These are phyloP conservation scores for Scotopteryx bipunctaria DNA, from an alignment of 2,888 invertebrate genomes.

Conservation along the genomic window DNA sequence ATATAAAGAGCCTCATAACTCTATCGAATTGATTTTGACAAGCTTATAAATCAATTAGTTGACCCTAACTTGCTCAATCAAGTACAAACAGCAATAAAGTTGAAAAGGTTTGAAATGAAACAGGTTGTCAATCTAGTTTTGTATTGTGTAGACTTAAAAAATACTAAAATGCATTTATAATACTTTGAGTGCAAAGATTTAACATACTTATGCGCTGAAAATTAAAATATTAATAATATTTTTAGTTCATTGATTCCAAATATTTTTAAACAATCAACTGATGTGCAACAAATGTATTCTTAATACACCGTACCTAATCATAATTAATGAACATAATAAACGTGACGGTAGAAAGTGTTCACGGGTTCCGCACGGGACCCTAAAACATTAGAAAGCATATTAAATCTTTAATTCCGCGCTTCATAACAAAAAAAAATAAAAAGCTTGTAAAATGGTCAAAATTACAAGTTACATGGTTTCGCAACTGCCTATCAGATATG, in stretches of 20 bases:
- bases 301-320: slow-evolving; percentile 15
- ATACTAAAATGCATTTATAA: too few species aligned
- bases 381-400: slow-evolving; percentile 62
- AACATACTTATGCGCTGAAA: too few species aligned
- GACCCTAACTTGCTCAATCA: slow-evolving; percentile 26
- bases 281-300: slow-evolving; percentile 3
- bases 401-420: slow-evolving; percentile 61
- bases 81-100: slow-evolving; percentile 16
- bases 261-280: not conserved
- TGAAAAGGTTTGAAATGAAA: not conserved
- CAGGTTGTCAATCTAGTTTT: too few species aligned
- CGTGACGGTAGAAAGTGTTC: slow-evolving; percentile 22
- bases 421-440: slow-evolving; percentile 44
- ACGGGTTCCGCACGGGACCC: slow-evolving; percentile 34
- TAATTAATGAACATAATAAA: slow-evolving; percentile 6
- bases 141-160: too few species aligned
- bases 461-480: slow-evolving; percentile 55
- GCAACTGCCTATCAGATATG: slow-evolving; percentile 78
- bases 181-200: too few species aligned
- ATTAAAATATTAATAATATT: too few species aligned
- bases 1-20: slow-evolving; percentile 21
- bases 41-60: slow-evolving; percentile 27
- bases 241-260: too few species aligned
- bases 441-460: slow-evolving; percentile 51
- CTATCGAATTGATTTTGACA: slow-evolving; percentile 22